A percentile compares a stretch with the other conserved stretches of the same genome.
Conservation (phyloP, 2,113 vertebrate genomes). For the Perccottus glenii region DNA sequence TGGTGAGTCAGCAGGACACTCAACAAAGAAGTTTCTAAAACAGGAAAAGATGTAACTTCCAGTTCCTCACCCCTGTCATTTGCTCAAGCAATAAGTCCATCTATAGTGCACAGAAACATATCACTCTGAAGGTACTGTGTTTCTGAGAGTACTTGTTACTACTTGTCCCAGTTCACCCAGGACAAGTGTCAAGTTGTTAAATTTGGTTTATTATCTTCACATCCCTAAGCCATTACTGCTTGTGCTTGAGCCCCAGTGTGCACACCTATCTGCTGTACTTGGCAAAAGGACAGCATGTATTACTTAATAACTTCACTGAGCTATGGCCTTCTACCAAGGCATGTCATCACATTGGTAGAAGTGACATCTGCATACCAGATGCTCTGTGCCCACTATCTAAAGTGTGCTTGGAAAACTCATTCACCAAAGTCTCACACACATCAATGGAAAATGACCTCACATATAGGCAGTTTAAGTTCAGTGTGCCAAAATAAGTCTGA, state of each 20-base stretch:
- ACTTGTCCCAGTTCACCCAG: not conserved
- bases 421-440: slow-evolving; percentile 15
- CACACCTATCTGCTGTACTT: too few relatives aligned
- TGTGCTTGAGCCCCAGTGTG: not conserved
- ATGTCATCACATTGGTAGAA: slow-evolving; percentile 55
- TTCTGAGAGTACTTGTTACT: too few relatives aligned
- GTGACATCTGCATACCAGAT: slow-evolving; percentile 73
- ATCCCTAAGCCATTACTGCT: too few relatives aligned
- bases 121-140: not conserved
- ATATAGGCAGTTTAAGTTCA: not conserved
- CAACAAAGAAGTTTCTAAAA: slow-evolving; percentile 43
- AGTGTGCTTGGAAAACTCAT: slow-evolving; percentile 27
- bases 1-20: slow-evolving; percentile 71
- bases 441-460: slow-evolving; percentile 6
- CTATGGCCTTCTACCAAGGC: too few relatives aligned
- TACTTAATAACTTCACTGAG: slow-evolving; percentile 50
- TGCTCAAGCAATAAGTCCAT: slow-evolving; percentile 17
- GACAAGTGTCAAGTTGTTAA: slow-evolving; percentile 2
- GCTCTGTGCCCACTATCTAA: slow-evolving; percentile 53
- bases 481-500: not conserved
- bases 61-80: slow-evolving; percentile 36
- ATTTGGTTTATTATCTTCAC: slow-evolving; percentile 5
- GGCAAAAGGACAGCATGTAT: not conserved
- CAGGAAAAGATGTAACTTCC: slow-evolving; percentile 56
- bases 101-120: slow-evolving; percentile 5